These are phyloP conservation scores for Anguilla japonica DNA, from an alignment of 2,113 vertebrate species.

Conservation along the genomic window DNA sequence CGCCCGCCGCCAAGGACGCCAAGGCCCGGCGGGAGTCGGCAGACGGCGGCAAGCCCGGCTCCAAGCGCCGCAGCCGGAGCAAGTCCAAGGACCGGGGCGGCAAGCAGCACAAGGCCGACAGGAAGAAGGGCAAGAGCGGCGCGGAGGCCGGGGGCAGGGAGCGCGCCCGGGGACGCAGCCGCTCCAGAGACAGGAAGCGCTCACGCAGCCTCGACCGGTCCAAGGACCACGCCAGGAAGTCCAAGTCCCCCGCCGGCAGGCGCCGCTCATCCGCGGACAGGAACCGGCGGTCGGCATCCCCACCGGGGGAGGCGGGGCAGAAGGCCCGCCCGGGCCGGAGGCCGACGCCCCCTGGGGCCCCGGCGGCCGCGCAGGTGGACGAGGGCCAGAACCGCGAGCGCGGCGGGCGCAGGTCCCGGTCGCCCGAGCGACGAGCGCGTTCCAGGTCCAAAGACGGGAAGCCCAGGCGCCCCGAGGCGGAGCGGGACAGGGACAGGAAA, in stretches of 20 bases:
- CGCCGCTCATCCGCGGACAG: constrained; percentile 21
- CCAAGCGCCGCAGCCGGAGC: constrained; percentile 71
- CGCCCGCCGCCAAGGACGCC: constrained; percentile 35
- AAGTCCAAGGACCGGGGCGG: constrained; percentile 29
- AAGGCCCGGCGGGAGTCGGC: constrained; percentile 83
- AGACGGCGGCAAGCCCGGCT: constrained; percentile 77
- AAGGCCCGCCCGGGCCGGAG: constrained; percentile 6
- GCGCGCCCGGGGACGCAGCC: constrained; percentile 10
- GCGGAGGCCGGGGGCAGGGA: constrained; percentile 20
- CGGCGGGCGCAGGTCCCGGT: constrained; percentile 33
- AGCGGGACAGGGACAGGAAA: constrained; percentile 65
- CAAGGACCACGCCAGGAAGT: constrained; percentile 27
- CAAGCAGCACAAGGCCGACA: constrained; percentile 28
- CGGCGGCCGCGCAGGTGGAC: background rate
- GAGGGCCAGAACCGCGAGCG: constrained; percentile 18
- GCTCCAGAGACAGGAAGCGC: constrained; percentile 23
- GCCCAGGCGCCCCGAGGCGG: constrained; percentile 3
- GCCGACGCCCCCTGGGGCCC: background rate
- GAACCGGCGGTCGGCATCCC: constrained; percentile 10
- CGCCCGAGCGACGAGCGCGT: constrained; percentile 67
- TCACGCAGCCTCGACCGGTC: constrained; percentile 36
- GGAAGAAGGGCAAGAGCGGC: constrained; percentile 27
- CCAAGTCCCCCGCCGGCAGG: constrained; percentile 37
- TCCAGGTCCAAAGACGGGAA: constrained; percentile 26
- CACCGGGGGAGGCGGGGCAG: background rate